Evolutionary conservation across 2,888 invertebrate genomes (phyloP).

Genomic region (Kuschelorhynchus macadamiae): DNA sequence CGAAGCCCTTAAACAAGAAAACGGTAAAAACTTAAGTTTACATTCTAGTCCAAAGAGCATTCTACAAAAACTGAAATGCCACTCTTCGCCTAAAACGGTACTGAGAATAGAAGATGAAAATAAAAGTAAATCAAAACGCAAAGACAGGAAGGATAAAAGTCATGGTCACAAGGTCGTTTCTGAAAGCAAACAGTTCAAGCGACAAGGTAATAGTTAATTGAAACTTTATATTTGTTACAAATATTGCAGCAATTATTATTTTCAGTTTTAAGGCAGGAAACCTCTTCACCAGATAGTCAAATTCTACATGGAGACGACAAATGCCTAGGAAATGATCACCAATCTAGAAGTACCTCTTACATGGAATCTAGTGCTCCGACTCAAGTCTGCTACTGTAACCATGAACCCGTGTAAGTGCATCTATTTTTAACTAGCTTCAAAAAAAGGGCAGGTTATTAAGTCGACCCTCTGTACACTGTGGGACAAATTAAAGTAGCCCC

Average conservation of each 20-base stretch:
- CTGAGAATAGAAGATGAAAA: constrained; percentile 47
- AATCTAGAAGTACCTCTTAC: no score
- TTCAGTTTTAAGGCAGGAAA: constrained; percentile 66
- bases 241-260: constrained; percentile 15
- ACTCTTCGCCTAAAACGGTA: constrained; percentile 51
- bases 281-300: constrained; percentile 55
- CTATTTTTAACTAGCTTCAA: constrained; percentile 2
- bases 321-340: no score
- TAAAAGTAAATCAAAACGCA: constrained; percentile 48
- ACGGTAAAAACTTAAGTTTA: no score
- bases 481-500: no score
- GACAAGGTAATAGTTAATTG: constrained; percentile 44
- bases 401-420: constrained; percentile 28
- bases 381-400: constrained; percentile 34
- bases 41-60: no score
- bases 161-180: constrained; percentile 16
- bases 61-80: no score
- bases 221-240: not conserved
- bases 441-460: no score
- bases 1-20: no score
- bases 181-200: constrained; percentile 48
- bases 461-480: no score
- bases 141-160: constrained; percentile 34
- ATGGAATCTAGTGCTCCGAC: constrained; percentile 31
- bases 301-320: constrained; percentile 35